A percentile compares a stretch with the other conserved stretches of the same genome.
Evolutionary conservation across 2,113 vertebrate species (phyloP).

Genomic region (Neolamprologus fasciatus): DNA sequence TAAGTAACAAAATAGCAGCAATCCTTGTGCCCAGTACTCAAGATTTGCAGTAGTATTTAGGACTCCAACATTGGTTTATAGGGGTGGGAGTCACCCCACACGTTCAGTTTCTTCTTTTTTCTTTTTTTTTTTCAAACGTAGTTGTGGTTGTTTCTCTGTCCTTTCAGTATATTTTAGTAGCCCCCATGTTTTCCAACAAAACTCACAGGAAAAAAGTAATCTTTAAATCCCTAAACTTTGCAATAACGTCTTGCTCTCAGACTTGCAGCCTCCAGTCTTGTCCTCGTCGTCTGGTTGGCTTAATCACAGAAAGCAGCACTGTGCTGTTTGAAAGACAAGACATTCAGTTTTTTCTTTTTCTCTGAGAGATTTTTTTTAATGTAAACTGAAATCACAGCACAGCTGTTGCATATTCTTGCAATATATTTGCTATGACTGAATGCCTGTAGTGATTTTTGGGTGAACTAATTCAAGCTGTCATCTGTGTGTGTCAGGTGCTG

Average conservation of each 20-base stretch:
- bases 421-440: not conserved
- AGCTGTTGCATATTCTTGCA: not conserved
- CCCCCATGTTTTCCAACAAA: not conserved
- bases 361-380: not conserved
- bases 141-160: not conserved
- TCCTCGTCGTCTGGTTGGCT: rapidly evolving
- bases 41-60: not conserved
- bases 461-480: not conserved
- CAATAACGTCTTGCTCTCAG: not conserved
- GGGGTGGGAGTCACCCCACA: not conserved
- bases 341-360: not conserved
- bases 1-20: not conserved
- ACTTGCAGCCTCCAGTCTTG: not conserved
- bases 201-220: not conserved
- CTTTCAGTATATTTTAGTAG: not conserved
- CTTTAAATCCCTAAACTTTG: not conserved
- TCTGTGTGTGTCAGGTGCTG: constrained; percentile 28
- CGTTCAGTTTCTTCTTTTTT: not conserved
- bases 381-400: not conserved
- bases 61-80: not conserved
- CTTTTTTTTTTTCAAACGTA: not conserved
- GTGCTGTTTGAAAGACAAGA: not conserved
- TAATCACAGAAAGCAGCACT: not conserved
- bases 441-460: not conserved
- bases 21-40: not conserved